Evolutionary conservation across 2,113 vertebrate genomes (phyloP), one percentile per base, ranked within the genome.

Genomic region (Bettongia penicillata): DNA sequence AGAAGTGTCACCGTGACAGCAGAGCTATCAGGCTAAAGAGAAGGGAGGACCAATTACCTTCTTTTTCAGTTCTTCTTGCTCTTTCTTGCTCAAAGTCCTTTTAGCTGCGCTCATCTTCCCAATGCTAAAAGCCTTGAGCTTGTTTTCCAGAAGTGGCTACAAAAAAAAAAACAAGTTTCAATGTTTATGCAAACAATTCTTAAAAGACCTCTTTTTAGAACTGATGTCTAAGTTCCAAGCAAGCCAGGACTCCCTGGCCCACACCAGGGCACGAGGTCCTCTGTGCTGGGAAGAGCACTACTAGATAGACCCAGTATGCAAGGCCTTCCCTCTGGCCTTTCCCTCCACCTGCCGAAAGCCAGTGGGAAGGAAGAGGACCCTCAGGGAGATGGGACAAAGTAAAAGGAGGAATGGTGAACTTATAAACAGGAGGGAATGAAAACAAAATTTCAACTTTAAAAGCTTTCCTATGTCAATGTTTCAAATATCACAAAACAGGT

Each of bases 31-130:
- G n/a, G 19, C 6, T 6, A 4, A 43, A 8, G 19, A 84, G n/a
- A 43, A 84, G 19, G 14, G 16, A 84, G 51, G 49, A 96, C 95
- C 28, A 5, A 95, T 98, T 98, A 99, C 99, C 98, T 99, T 99
- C 98, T 99, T 99, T 98, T 99, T 99, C 61, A 99, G 98, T 97
- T 99, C 99, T 97, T 99, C 99, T 97, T 99, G 99, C 61, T 99
- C 99, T 93, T 99, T 99, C 96, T 99, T 99, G 98, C 99, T 99
- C 93, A 99, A 97, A 61, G 99, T 99, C 97, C 99, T 98, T 98
- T 99, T 99, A 52, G 99, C 99, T 97, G 99, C 99, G 94, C 99
- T 99, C 99, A 99, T 99, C 98, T 99, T 99, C 48, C 99, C 99
- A 97, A 99, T 99, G 97, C 99, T 99, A 98, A 99, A 99, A 61